Conservation (phyloP, 2,797 vertebrate species). For the Sphenodon punctatus region DNA sequence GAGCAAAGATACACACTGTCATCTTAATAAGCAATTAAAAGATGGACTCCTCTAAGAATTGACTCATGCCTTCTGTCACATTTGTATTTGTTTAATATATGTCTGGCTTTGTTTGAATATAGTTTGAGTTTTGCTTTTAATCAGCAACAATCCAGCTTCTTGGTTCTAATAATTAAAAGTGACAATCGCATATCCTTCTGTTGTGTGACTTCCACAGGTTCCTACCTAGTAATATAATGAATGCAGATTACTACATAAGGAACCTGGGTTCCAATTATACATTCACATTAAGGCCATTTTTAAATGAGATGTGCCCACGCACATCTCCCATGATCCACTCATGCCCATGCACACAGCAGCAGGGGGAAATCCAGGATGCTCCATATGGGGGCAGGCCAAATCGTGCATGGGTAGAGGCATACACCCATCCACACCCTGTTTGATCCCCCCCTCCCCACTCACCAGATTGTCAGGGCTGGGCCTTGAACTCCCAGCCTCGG, state of each 20-base stretch:
- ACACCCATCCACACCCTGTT: too few species aligned
- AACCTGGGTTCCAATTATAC: background rate
- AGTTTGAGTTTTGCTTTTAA: conserved; percentile 21
- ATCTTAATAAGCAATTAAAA: conserved; percentile 60
- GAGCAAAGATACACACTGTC: conserved; percentile 35
- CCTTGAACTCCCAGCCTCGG: too few species aligned
- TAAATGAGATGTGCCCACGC: too few species aligned
- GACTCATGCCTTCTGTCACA: conserved; percentile 43
- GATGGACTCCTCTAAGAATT: conserved; percentile 36
- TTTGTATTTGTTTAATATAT: conserved; percentile 48
- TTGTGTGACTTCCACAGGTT: conserved; percentile 26
- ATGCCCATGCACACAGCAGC: too few species aligned
- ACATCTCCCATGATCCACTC: too few species aligned
- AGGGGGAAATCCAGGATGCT: too few species aligned
- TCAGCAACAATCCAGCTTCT: conserved; percentile 28
- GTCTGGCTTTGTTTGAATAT: conserved; percentile 1
- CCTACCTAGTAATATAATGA: background rate
- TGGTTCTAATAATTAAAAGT: conserved; percentile 37
- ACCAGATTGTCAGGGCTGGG: too few species aligned
- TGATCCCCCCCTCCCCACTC: too few species aligned
- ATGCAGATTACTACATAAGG: conserved; percentile 21
- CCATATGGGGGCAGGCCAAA: too few species aligned
- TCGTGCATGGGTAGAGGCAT: too few species aligned
- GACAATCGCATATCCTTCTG: conserved; percentile 48
- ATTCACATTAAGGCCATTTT: too few species aligned